Evolutionary conservation across 2,888 invertebrate genomes (phyloP), one percentile per base, ranked within the genome.

Genomic region (Lordiphosa fenestrarum): DNA sequence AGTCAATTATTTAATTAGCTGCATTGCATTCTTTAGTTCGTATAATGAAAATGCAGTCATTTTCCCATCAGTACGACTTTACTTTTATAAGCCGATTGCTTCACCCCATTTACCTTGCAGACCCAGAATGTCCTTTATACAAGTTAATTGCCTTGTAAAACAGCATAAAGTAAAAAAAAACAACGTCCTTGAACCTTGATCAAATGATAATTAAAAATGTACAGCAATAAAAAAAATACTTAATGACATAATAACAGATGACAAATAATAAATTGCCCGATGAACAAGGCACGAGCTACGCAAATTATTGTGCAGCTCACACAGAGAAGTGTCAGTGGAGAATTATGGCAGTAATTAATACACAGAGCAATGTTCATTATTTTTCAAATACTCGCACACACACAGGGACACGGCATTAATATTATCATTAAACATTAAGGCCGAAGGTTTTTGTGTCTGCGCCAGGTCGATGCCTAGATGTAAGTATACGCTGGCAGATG

Each of bases 191-290:
- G 39, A 42, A 54, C 71, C 69, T 66, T 76, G 71, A 80, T 80
- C 84, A 73, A 77, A 84, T 73, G 71, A 74, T 81, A 81, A 81
- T 81, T 84, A 81, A 73, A 84, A 78, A 75, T 69, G 69, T 73
- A 57, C 53, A 53, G 53, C 69, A 69, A 63, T 57, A 15, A 15
- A 69, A 73, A 80, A 67, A 67, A 71, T 48, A 62, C 73, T 84
- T 81, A 81, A 81, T 74, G 82, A 71, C 73, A 81, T 81, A 84
- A 84, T 84, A 84, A 84, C 80, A 81, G 74, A 81, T 84, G 80
- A 84, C 77, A 84, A 81, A 81, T 81, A 84, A 84, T 81, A 84
- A 80, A 84, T 84, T 74, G 66, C 53, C 49, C 47, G 63, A 62
- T 54, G 58, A 71, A 61, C 71, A 25, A 42, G 47, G 40, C 35